These are phyloP conservation scores for Calyptomena viridis DNA, from an alignment of 2,113 vertebrate genomes.

Conservation along the genomic window DNA sequence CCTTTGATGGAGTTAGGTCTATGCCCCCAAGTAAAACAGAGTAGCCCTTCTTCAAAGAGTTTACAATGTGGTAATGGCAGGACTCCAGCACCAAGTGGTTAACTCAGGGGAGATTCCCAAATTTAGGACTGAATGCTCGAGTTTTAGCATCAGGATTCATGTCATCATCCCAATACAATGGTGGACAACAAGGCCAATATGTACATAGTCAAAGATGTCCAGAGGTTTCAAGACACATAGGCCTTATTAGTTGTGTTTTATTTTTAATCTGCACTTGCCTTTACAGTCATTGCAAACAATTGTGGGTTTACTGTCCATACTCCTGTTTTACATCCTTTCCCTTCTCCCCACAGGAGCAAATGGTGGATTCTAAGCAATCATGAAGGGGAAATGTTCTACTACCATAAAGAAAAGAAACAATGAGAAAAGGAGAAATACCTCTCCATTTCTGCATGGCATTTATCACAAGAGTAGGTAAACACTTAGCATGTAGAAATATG, in stretches of 20 bases:
- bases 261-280: neutral
- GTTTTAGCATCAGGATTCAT: neutral
- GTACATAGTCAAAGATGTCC: neutral
- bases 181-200: neutral
- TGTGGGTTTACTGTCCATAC: neutral
- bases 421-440: neutral
- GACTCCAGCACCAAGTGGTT: neutral
- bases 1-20: neutral
- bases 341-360: neutral
- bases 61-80: neutral
- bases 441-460: neutral
- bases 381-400: neutral
- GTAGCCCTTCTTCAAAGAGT: neutral
- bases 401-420: neutral
- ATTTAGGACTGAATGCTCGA: neutral
- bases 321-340: neutral
- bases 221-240: neutral
- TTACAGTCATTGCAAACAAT: neutral
- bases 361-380: neutral
- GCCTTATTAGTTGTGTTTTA: neutral
- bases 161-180: neutral
- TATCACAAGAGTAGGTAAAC: neutral
- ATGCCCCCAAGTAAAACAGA: neutral
- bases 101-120: neutral
- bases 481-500: neutral